phyloP scores from a whole-genome alignment of 92 coral and sea anemone genomes.

The Metridium senile region DNA sequence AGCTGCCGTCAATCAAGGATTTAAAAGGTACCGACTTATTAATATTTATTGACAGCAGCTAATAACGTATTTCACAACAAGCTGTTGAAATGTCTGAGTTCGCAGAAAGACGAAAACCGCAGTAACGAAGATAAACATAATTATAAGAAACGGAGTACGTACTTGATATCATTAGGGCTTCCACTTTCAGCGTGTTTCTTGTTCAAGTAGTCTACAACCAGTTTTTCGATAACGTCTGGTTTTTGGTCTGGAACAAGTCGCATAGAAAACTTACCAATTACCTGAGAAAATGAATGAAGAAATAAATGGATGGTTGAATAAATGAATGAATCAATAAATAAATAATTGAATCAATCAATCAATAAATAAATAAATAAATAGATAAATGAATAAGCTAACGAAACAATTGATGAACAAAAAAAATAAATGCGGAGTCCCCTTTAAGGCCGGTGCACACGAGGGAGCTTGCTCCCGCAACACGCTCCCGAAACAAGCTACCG shows the following conservation, averaged over 20 bases:
- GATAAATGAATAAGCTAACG: not conserved
- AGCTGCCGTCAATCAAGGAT: too few species aligned
- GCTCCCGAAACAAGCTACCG: not conserved
- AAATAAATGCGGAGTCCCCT: not conserved
- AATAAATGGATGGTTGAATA: not conserved
- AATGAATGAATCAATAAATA: not conserved
- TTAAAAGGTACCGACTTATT: too few species aligned
- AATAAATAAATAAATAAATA: too few species aligned
- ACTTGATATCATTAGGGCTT: conserved; percentile 84
- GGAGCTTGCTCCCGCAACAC: not conserved
- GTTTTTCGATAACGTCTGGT: conserved; percentile 65
- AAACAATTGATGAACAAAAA: not conserved
- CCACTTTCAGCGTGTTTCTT: conserved; percentile 75
- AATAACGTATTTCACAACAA: too few species aligned
- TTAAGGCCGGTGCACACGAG: not conserved
- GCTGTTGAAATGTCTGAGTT: too few species aligned
- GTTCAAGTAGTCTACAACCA: conserved; percentile 59
- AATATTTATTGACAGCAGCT: too few species aligned
- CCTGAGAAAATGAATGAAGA: conserved; percentile 39
- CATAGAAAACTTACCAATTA: conserved; percentile 94
- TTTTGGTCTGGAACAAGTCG: conserved; percentile 92
- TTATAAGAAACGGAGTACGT: too few species aligned
- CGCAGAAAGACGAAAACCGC: too few species aligned
- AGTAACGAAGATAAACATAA: too few species aligned
- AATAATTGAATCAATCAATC: too few species aligned